Evolutionary conservation across 2,113 vertebrate species (phyloP), one percentile per base, ranked within the genome.

Genomic region (Heliornis fulica): DNA sequence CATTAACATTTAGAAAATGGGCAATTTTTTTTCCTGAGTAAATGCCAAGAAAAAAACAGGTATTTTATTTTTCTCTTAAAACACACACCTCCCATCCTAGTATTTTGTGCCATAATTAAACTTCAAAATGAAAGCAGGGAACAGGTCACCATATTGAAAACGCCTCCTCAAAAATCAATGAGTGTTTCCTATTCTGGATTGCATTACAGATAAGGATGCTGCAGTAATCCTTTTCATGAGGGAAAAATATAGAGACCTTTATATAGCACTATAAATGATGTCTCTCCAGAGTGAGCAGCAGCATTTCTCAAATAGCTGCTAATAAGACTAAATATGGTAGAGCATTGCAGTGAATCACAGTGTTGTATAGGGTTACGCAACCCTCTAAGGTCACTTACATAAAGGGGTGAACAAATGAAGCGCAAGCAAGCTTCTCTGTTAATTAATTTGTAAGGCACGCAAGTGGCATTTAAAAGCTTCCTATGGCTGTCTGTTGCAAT

Each of bases 221-320:
- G 87, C 92, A 83, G 93, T 50, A 94, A 96, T 98, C n/a, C 56
- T 94, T 82, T 68, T 94, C 83, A 80, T 75, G 41, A 80, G 87
- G 87, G 81, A 96, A 97, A 97, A 96, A 71, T 53, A 87, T 66
- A 53, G 90, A 83, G 71, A 86, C 93, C 96, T 98, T 97, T 97
- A 96, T 97, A 96, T 95, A 97, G 96, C 96, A 87, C 91, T 81
- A 88, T 92, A 96, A 97, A 96, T 97, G 91, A 93, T 95, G 89
- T 77, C 91, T 96, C 74, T 95, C 83, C 45, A 92, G 92, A 92
- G 82, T 23, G 69, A 94, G 76, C 78, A 92, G 94, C 75, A 76
- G 54, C 43, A 0, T 94, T 96, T 97, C 93, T 97, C 90, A 95
- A 97, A 93, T 97, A 98, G 86, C 93, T 96, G 85, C 75, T 97